These are phyloP conservation scores for Thereuonema tuberculata DNA, from an alignment of 1,140 invertebrate genomes.

Conservation along the genomic window DNA sequence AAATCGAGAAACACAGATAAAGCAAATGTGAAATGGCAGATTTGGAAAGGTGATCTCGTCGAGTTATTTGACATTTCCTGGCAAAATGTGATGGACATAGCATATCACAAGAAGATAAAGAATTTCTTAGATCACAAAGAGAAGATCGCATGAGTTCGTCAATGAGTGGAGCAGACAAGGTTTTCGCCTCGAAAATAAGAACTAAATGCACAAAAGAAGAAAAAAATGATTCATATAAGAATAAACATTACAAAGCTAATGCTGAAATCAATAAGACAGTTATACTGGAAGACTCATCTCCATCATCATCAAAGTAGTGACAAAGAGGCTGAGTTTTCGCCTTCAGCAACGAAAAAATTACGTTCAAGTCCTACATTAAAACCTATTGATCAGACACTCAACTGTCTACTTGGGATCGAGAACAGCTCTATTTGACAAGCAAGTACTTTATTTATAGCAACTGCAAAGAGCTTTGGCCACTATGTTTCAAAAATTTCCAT, in stretches of 20 bases:
- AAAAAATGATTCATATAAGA: slow-evolving; percentile 10
- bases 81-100: no score
- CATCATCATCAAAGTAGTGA: neutral
- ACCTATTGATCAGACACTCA: neutral
- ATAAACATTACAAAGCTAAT: slow-evolving; percentile 10
- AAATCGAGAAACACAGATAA: slow-evolving; percentile 15
- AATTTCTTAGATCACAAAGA: slow-evolving; percentile 11
- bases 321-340: neutral
- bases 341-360: neutral
- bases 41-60: neutral
- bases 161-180: no score
- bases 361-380: neutral
- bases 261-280: slow-evolving; percentile 8
- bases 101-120: slow-evolving; percentile 14
- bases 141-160: slow-evolving; percentile 8
- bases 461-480: neutral
- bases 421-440: neutral
- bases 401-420: neutral
- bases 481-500: neutral
- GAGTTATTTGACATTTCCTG: slow-evolving; percentile 8
- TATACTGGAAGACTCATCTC: neutral
- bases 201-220: slow-evolving; percentile 2
- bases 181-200: no score
- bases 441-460: neutral
- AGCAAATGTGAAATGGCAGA: no score